Base-by-base conservation (phyloP, 2,113 vertebrate species). In the Antennarius striatus region DNA sequence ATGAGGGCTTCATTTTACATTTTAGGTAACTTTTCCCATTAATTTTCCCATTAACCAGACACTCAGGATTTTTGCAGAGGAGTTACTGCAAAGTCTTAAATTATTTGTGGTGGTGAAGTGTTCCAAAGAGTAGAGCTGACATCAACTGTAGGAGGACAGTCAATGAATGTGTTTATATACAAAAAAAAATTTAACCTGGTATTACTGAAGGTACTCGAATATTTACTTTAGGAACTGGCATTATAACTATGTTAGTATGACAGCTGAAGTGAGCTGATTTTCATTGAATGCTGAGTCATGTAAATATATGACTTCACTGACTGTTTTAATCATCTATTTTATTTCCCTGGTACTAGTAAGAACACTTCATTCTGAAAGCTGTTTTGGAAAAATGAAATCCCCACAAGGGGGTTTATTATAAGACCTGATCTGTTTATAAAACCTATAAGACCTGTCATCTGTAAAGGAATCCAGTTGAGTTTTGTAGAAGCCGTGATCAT, bases 271-370 rank as follows among this genome's bases (percentile, higher is more conserved):
- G 16, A 47, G 63, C 61, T 12, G 69, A 72, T 71, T 56, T 74
- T 43, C 69, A 58, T 47, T 22, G 63, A 32, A 61, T 14, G n/a
- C 22, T 58, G 46, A 70, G 61, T 15, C 70, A 28, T 60, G 56
- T 79, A 70, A 49, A 83, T 71, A n/a, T 30, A 16, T 69, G 30
- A 55, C 63, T 79, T n/a, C 49, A 52, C 59, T 81, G 76, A 75
- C 54, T 40, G 60, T 64, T 64, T 77, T 65, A 63, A 55, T 68
- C 53, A 66, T 56, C 75, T 54, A 62, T 69, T 8, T 2, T 14
- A 1, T 71, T 68, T 75, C 55, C 7, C 47, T 45, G 56, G 53
- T 47, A 16, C 45, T 39, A 49, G 45, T 55, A 63, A 6, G 16
- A 48, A 47, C 32, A 56, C 28, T 3, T 15, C 17, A 32, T 14